A percentile compares a stretch with the other conserved stretches of the same genome.
These are phyloP conservation scores for Drosophila neocordata DNA, from an alignment of 1,140 invertebrate species.

Conservation along the genomic window DNA sequence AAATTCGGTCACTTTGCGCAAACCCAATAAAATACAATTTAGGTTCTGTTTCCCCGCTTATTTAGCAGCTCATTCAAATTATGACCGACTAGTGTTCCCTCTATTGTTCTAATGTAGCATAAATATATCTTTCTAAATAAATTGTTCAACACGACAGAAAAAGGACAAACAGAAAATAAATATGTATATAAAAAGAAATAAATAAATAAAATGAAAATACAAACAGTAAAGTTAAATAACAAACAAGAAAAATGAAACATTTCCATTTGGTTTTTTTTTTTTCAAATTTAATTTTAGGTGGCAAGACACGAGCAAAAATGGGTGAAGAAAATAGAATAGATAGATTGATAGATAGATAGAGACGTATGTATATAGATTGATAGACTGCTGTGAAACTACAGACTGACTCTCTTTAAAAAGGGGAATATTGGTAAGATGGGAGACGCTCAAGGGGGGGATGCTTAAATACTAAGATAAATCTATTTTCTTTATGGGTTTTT, in stretches of 20 bases:
- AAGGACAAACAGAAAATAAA: neutral
- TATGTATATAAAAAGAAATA: neutral
- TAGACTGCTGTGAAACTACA: slow-evolving; percentile 39
- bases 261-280: neutral
- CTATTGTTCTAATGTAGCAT: neutral
- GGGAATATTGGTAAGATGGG: neutral
- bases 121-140: neutral
- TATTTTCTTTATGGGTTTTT: neutral
- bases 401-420: slow-evolving; percentile 35
- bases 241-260: slow-evolving; percentile 12
- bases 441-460: neutral
- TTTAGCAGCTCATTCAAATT: slow-evolving; percentile 4
- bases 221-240: slow-evolving; percentile 6
- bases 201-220: slow-evolving; percentile 4
- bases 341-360: slow-evolving; percentile 30
- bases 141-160: neutral
- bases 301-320: slow-evolving; percentile 51
- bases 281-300: slow-evolving; percentile 6
- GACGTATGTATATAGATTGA: slow-evolving; percentile 21
- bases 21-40: too few species aligned
- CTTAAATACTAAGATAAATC: slow-evolving; percentile 5
- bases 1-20: neutral
- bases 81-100: neutral
- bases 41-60: neutral
- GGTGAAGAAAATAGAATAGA: slow-evolving; percentile 41